Conservation (phyloP, 2,113 vertebrate genomes). For the Typhlomys cinereus region DNA sequence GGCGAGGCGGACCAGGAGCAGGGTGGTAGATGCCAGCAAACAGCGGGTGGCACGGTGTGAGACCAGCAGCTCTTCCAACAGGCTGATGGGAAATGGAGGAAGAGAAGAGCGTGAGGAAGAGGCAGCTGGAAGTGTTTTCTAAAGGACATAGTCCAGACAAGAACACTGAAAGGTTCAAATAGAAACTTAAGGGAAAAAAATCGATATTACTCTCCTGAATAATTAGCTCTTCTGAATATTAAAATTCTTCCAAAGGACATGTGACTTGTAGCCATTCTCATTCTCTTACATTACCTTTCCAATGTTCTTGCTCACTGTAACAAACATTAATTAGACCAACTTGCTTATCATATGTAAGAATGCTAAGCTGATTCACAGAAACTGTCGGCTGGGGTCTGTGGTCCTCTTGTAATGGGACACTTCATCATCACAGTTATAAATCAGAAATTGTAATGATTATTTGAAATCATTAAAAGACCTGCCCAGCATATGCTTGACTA, state of each 20-base stretch:
- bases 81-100: neutral
- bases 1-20: neutral
- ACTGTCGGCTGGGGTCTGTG: neutral
- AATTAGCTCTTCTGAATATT: constrained; percentile 31
- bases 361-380: neutral
- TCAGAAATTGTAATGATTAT: neutral
- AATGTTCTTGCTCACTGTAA: constrained; percentile 16
- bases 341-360: neutral
- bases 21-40: neutral
- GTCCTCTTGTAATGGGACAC: neutral
- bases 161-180: constrained; percentile 27
- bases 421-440: neutral
- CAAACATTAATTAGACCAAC: neutral
- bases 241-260: neutral
- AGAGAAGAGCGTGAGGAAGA: neutral
- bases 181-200: constrained; percentile 19
- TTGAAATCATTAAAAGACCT: neutral
- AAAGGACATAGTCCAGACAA: neutral
- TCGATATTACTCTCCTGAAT: neutral
- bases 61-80: neutral
- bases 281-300: neutral
- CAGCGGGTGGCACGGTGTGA: neutral
- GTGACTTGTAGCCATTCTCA: neutral
- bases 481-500: neutral
- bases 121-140: neutral